phyloP scores from a whole-genome alignment of 1,140 invertebrate genomes.

The Micrasema longulum region DNA sequence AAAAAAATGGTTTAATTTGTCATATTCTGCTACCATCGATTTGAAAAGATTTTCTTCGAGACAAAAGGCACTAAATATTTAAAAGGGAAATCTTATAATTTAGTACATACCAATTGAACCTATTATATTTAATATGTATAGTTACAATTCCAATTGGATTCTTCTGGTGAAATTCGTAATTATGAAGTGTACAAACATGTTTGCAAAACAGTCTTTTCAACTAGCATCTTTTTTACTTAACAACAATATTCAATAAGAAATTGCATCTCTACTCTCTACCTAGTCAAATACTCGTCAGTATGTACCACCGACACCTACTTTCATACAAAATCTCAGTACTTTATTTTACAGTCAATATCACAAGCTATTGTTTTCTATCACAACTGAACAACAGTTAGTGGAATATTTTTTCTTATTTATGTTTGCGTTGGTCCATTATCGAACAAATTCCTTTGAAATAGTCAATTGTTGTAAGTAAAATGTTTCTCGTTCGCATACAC shows the following conservation, averaged over 20 bases:
- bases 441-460: constrained; percentile 32
- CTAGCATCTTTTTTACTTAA: constrained; percentile 28
- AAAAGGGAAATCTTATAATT: constrained; percentile 15
- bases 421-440: constrained; percentile 46
- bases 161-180: background rate
- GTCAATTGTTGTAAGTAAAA: constrained; percentile 19
- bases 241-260: constrained; percentile 43
- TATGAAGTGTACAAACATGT: background rate
- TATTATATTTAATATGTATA: constrained; percentile 29
- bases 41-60: background rate
- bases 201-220: constrained; percentile 43
- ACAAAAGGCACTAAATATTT: constrained; percentile 39
- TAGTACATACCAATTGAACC: constrained; percentile 2
- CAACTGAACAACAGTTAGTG: constrained; percentile 49
- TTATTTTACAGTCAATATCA: constrained; percentile 43
- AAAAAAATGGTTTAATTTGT: no score
- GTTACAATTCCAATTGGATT: constrained; percentile 24
- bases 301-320: constrained; percentile 14
- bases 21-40: no score
- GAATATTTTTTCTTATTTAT: constrained; percentile 21
- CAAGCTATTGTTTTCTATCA: constrained; percentile 48
- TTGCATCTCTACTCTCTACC: constrained; percentile 19
- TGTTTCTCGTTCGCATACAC: constrained; percentile 8
- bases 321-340: constrained; percentile 40
- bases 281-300: constrained; percentile 20